Evolutionary conservation across 2,888 invertebrate genomes (phyloP).

Genomic region (Lithosia quadra): DNA sequence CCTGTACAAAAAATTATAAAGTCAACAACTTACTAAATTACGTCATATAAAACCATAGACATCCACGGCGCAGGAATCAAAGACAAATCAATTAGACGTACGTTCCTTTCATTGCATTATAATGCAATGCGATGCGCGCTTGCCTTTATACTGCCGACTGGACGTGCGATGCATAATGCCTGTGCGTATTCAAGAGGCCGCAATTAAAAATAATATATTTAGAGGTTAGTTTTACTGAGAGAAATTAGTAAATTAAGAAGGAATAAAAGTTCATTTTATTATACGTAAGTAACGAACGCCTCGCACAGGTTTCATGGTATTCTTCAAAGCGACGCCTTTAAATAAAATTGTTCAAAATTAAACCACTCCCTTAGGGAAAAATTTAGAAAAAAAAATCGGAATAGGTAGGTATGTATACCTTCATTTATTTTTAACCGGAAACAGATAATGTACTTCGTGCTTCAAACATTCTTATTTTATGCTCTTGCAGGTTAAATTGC

Average conservation of each 20-base stretch:
- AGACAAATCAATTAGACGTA: slow-evolving; percentile 53
- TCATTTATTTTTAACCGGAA: no score
- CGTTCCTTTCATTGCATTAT: slow-evolving; percentile 48
- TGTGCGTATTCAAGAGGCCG: slow-evolving; percentile 26
- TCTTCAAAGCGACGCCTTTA: no score
- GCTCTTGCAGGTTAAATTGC: no score
- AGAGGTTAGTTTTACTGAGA: not conserved
- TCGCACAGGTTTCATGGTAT: no score
- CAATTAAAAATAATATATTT: slow-evolving; percentile 17
- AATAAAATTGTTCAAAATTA: no score
- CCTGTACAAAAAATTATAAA: not conserved
- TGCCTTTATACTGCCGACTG: slow-evolving; percentile 42
- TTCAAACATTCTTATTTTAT: no score
- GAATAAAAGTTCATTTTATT: no score
- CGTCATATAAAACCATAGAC: slow-evolving; percentile 19
- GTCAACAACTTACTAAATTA: slow-evolving; percentile 15
- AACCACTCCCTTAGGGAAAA: no score
- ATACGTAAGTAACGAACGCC: no score
- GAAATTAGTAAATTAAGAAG: not conserved
- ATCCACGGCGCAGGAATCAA: slow-evolving; percentile 32
- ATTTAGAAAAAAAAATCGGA: no score
- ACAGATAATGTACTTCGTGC: no score
- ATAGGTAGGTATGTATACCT: no score
- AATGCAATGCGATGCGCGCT: slow-evolving; percentile 38
- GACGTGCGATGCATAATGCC: slow-evolving; percentile 46